Base-by-base conservation (phyloP, 2,113 vertebrate species). In the Leptodactylus fuscus region DNA sequence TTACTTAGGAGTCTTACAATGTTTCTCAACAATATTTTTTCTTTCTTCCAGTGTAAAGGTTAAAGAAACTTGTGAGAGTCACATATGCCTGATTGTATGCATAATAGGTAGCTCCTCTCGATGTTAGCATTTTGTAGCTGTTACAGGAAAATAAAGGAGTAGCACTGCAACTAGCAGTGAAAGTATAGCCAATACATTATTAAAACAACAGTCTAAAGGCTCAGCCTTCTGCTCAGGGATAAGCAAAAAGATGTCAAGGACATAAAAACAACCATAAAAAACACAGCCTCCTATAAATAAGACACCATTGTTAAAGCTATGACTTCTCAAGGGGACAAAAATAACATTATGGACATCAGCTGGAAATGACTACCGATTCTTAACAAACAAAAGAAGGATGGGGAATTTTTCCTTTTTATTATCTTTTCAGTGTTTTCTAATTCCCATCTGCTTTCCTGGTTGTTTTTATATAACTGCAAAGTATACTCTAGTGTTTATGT, bases 311-410 rank as follows among this genome's bases (percentile, higher is more conserved):
- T 79, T 70, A 85, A 85, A 85, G 83, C 75, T 48, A 85, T 79
- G 4, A 18, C 46, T 85, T 85, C 83, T 85, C 75, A 48, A 65
- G 75, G 83, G 83, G 83, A 70, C 83, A n/a, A 85, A 46, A 55
- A 79, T 62, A 85, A 85, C 62, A 79, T 79, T 85, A 85, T 85
- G 75, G 83, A 85, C 75, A 85, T 85, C 75, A 78, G 62, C 83
- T 85, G 75, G 75, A 85, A 79, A 38, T 69, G 48, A 70, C 75
- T 85, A 79, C 70, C 70, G 83, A 79, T 79, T 48, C 71, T 46
- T 83, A 75, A 83, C 82, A 51, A 83, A 78, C 41, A 69, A 38
- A 74, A 24, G 32, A 76, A 55, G n/a, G n/a, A 32, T n/a, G 44
- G 41, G 12, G 5, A 65, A 44, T 70, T 16, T 2, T 78, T 3